Evolutionary conservation across 2,113 vertebrate genomes (phyloP).

Genomic region (Fregata magnificens): DNA sequence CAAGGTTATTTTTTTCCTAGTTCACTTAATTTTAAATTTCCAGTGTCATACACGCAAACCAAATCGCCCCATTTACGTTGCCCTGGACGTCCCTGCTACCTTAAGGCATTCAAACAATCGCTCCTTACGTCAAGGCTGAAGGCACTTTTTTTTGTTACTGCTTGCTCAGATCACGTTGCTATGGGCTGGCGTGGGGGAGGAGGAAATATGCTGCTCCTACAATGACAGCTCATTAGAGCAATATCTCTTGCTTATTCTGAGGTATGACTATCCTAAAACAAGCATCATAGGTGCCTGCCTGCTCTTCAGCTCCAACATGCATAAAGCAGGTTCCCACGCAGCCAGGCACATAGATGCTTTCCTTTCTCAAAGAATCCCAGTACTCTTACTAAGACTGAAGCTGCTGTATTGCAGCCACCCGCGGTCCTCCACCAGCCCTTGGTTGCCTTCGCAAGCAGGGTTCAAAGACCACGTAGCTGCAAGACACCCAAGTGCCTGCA

Average conservation of each 20-base stretch:
- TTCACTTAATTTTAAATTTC: neutral
- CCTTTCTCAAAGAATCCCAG: neutral
- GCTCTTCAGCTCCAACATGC: neutral
- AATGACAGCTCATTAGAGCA: constrained; percentile 44
- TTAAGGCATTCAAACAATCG: neutral
- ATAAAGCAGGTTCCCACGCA: neutral
- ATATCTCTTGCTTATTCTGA: neutral
- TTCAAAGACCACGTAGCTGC: neutral
- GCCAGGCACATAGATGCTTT: neutral
- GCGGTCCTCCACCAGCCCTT: neutral
- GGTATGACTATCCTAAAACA: neutral
- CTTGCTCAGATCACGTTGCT: neutral
- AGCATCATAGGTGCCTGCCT: neutral
- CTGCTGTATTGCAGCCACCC: neutral
- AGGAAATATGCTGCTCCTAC: neutral
- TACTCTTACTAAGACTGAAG: rapidly evolving
- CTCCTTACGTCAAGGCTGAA: neutral
- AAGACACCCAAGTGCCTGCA: neutral
- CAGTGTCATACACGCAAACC: neutral
- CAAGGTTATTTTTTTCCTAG: neutral
- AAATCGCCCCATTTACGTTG: rapidly evolving
- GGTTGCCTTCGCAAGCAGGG: neutral
- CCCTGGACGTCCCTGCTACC: neutral
- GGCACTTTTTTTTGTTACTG: neutral
- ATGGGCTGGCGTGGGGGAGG: neutral